These are phyloP conservation scores for Anthopleura sola DNA, from an alignment of 64 coral and sea anemone genomes.

Conservation along the genomic window DNA sequence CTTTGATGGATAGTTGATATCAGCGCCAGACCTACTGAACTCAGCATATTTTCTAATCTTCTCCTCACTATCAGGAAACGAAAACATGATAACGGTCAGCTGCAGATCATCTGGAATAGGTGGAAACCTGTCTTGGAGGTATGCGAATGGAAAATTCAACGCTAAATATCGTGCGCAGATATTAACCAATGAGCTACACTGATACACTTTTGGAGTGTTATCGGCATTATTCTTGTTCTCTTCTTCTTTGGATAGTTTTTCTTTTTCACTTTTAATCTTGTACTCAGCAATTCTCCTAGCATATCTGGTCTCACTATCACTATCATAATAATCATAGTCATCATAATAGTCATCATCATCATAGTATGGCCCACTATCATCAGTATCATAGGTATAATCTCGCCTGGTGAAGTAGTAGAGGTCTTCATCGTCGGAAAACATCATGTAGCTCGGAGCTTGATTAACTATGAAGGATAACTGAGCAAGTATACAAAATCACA, in stretches of 20 bases:
- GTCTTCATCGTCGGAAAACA: slow-evolving; percentile 77
- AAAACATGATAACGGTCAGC: slow-evolving; percentile 77
- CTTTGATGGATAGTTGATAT: slow-evolving; percentile 23
- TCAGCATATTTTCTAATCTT: slow-evolving; percentile 79
- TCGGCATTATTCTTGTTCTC: background rate
- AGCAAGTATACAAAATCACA: background rate
- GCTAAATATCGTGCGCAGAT: slow-evolving; percentile 68
- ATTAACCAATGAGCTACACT: slow-evolving; percentile 49
- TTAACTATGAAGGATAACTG: background rate
- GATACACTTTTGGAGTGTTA: background rate
- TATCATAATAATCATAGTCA: slow-evolving; percentile 23
- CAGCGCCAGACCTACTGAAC: slow-evolving; percentile 40
- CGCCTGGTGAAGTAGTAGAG: slow-evolving; percentile 18
- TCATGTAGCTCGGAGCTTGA: too few species aligned
- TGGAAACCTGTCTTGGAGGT: slow-evolving; percentile 75
- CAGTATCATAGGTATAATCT: slow-evolving; percentile 32
- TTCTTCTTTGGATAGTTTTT: background rate
- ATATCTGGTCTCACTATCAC: background rate
- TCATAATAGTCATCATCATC: slow-evolving; percentile 37
- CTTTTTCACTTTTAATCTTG: background rate
- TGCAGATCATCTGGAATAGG: slow-evolving; percentile 89
- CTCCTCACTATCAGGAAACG: slow-evolving; percentile 74
- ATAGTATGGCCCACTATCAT: slow-evolving; percentile 2
- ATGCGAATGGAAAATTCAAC: slow-evolving; percentile 86
- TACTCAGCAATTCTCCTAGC: background rate